Base-by-base conservation (phyloP, 2,888 invertebrate genomes). In the Cloeon dipterum region DNA sequence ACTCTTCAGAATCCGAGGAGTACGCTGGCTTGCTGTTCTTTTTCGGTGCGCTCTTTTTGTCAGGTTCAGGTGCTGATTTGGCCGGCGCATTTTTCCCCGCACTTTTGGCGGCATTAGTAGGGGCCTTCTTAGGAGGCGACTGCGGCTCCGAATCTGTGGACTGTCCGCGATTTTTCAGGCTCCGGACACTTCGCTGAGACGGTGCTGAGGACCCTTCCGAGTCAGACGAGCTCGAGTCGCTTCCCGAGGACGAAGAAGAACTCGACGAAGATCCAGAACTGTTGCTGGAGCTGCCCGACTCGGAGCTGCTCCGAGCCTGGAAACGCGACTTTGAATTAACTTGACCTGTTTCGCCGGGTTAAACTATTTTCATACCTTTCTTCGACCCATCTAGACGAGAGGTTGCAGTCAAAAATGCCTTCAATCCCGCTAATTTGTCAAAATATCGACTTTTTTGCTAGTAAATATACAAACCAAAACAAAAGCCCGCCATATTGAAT, bases 1-100 rank as follows among this genome's bases (percentile, higher is more conserved):
- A 47, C 18, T 70, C 70, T 44, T 70, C 72, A 4, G 48, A 46
- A 42, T 72, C 72, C 44, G 69, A 71, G 2, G 70, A 70, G 34
- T 67, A 67, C 13, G 61, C 42, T 11, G 44, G 26, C 2, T 35
- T 35, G 7, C 32, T n/a, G 8, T 35, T 35, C 39, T 32, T 36
- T 18, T 32, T 39, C 33, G 39, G 39, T n/a, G 18, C 32, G 35
- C 32, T 26, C 3, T 34, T 18, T 13, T 20, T 34, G 11, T 39
- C 39, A 13, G 35, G 23, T 3, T 21, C 32, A 5, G 32, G 10
- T 14, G 36, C 13, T 10, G 25, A 23, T 11, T 29, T 39, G 7
- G 39, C 13, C 7, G 32, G 11, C 2, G 29, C 10, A 18, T 13
- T 35, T 23, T 39, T 39, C n/a, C n/a, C n/a, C n/a, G n/a, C n/a